Conservation (phyloP, 2,113 vertebrate species). For the Porphyrio hochstetteri region DNA sequence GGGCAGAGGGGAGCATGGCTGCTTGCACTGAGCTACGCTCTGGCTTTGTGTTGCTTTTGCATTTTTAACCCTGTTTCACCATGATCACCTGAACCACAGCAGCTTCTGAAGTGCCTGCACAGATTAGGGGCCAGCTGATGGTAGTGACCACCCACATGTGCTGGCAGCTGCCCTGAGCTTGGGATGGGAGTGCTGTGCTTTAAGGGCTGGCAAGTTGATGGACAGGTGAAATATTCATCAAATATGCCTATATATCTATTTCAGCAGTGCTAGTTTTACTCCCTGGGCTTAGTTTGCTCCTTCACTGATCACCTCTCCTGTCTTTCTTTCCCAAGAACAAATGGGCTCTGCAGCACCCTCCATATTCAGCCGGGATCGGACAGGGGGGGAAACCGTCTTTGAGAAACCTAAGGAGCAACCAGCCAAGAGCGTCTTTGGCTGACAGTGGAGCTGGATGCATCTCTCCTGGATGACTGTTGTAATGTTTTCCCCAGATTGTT, state of each 20-base stretch:
- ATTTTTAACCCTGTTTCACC: neutral
- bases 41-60: neutral
- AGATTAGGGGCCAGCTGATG: neutral
- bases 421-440: slow-evolving; percentile 87
- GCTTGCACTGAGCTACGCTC: neutral
- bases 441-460: slow-evolving; percentile 72
- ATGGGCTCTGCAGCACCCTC: slow-evolving; percentile 88
- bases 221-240: neutral
- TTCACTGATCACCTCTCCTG: neutral
- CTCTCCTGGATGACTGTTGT: neutral
- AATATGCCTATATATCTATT: neutral
- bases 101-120: neutral
- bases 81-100: neutral
- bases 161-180: neutral
- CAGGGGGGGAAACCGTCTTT: slow-evolving; percentile 87
- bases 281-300: rapidly evolving
- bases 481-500: neutral
- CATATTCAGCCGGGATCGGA: slow-evolving; percentile 84
- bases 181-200: neutral
- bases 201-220: neutral
- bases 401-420: slow-evolving; percentile 78
- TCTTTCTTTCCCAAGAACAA: slow-evolving; percentile 79
- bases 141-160: neutral
- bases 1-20: neutral
- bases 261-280: neutral